Base-by-base conservation (phyloP, 1,140 invertebrate species). In the Nomia melanderi region DNA sequence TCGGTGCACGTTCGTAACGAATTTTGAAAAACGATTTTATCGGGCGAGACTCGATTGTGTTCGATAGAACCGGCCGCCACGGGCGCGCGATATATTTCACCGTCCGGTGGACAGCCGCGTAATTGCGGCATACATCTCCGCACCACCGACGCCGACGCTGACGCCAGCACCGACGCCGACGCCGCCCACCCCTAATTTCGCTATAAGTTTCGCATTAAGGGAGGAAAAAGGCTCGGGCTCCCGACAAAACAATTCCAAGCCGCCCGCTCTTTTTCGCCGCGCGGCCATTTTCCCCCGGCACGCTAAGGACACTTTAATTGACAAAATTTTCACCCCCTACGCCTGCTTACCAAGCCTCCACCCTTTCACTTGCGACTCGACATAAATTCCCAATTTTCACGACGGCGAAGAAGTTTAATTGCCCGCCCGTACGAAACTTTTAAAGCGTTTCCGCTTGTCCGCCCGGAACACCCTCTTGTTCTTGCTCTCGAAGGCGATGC, bases 301-400 rank as follows among this genome's bases (percentile, higher is more conserved):
- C 57, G 31, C 41, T 79, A 77, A 78, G 76, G 75, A 74, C 69
- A 82, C 78, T 81, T 85, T 79, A 79, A 78, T 84, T 69, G 77
- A 81, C 75, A 57, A 86, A 85, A 84, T 84, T 84, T 67, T 11
- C 76, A 33, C 53, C 27, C 5, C 50, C 47, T 29, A 41, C 20
- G 17, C n/a, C 17, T 41, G 25, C 31, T 27, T n/a, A n/a, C n/a
- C n/a, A n/a, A n/a, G n/a, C n/a, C n/a, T n/a, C n/a, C n/a, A n/a
- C n/a, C n/a, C n/a, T n/a, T n/a, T n/a, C n/a, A n/a, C n/a, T 17
- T 8, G 17, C 20, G 20, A 3, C 5, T 7, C 20, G 60, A 84
- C 82, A 82, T 86, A 87, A 89, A 89, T 90, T 86, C 84, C 83
- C 81, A 90, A 87, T 90, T 83, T 88, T 78, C 78, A 62, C 56